These are phyloP conservation scores for Cyprinodon diabolis DNA, from an alignment of 2,797 vertebrate genomes.

Conservation along the genomic window DNA sequence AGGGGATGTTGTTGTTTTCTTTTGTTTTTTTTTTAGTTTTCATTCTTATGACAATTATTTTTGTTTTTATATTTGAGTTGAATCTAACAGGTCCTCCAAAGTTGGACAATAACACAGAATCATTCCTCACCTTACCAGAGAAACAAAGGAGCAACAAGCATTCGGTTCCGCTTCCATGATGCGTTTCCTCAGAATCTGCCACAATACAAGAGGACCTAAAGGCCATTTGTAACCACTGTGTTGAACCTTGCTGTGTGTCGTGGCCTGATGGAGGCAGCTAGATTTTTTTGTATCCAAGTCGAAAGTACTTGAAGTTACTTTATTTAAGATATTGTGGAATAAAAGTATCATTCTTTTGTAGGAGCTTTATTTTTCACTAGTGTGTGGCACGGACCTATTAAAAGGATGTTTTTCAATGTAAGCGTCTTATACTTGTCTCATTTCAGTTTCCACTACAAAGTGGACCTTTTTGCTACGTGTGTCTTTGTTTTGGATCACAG, in stretches of 20 bases:
- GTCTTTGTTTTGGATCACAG: background rate
- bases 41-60: slow-evolving; percentile 71
- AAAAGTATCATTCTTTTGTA: slow-evolving; percentile 99
- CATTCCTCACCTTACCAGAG: slow-evolving; percentile 85
- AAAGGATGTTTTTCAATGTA: slow-evolving; percentile 98
- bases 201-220: slow-evolving; percentile 88
- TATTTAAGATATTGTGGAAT: slow-evolving; percentile 99
- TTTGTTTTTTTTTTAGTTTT: slow-evolving; percentile 61
- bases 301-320: slow-evolving; percentile 99
- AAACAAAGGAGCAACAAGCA: slow-evolving; percentile 70
- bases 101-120: slow-evolving; percentile 84
- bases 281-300: slow-evolving; percentile 99
- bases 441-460: slow-evolving; percentile 21
- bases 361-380: slow-evolving; percentile 99
- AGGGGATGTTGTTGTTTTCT: slow-evolving; percentile 95
- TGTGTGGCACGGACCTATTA: slow-evolving; percentile 99
- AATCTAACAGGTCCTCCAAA: slow-evolving; percentile 94
- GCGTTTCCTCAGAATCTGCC: slow-evolving; percentile 85
- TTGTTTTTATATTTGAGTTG: slow-evolving; percentile 88
- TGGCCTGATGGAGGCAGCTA: slow-evolving; percentile 97
- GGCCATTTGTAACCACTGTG: slow-evolving; percentile 98
- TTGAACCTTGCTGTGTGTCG: slow-evolving; percentile 95
- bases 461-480: background rate
- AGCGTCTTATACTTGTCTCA: slow-evolving; percentile 70
- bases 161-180: slow-evolving; percentile 82